Conservation (phyloP, 2,797 vertebrate genomes). For the Sebastiscus albofasciatus region DNA sequence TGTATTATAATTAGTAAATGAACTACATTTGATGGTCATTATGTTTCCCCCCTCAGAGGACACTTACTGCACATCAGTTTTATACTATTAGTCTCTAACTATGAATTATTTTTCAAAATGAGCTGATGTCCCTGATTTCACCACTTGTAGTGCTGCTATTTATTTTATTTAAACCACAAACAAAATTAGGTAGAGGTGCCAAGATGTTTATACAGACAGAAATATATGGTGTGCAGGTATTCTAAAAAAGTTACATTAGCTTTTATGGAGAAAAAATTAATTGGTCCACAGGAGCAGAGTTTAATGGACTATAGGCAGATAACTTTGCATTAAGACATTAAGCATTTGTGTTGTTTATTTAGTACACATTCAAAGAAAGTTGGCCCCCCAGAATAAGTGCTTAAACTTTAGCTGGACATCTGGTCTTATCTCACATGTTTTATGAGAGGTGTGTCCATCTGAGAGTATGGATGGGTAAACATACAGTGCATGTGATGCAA, state of each 20-base stretch:
- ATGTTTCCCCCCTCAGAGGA: background rate
- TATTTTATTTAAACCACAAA: background rate
- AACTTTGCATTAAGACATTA: background rate
- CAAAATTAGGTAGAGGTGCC: background rate
- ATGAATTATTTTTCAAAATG: background rate
- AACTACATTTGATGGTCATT: background rate
- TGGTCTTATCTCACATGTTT: constrained; percentile 23
- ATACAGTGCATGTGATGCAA: background rate
- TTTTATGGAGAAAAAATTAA: background rate
- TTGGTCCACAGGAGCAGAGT: background rate
- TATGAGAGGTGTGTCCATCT: constrained; percentile 40
- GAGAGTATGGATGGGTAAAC: constrained; percentile 29
- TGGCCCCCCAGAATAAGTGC: background rate
- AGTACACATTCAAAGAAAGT: background rate
- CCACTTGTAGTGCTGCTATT: background rate
- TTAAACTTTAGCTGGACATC: constrained; percentile 12
- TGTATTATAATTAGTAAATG: background rate
- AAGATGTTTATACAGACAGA: background rate
- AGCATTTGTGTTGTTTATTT: background rate
- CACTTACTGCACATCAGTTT: background rate
- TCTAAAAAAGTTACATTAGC: background rate
- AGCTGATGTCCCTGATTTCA: background rate
- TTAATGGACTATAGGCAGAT: background rate
- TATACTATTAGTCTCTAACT: background rate
- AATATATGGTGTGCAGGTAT: background rate